Conservation (phyloP, 2,797 vertebrate genomes). For the Choloepus didactylus region DNA sequence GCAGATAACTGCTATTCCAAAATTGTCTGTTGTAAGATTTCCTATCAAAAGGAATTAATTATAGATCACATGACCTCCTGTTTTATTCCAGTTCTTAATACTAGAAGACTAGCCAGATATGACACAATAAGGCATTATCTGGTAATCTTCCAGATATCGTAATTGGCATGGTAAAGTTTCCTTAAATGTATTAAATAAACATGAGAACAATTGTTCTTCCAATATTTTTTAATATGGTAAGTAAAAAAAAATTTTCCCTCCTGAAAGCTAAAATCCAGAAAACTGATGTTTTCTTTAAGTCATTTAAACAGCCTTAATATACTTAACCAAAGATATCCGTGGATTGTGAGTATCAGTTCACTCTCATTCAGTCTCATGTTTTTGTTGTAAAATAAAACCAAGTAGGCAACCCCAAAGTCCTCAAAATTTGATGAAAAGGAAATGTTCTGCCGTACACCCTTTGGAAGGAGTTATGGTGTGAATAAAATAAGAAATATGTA, state of each 20-base stretch:
- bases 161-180: neutral
- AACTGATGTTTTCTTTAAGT: neutral
- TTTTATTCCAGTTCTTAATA: constrained; percentile 10
- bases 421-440: neutral
- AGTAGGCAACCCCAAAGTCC: neutral
- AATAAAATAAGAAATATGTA: neutral
- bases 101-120: neutral
- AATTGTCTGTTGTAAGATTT: neutral
- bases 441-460: neutral
- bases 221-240: neutral
- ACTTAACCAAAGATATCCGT: constrained; percentile 17
- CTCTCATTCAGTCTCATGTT: neutral
- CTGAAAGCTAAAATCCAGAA: neutral
- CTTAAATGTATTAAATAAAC: constrained; percentile 23
- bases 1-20: neutral
- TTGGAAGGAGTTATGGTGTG: neutral
- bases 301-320: neutral
- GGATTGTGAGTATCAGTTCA: neutral
- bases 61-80: neutral
- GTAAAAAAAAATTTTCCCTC: neutral
- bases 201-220: constrained; percentile 15
- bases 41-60: neutral
- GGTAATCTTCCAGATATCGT: neutral
- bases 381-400: constrained; percentile 17
- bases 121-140: neutral